Conservation (phyloP, 2,797 vertebrate genomes). For the Micromesistius poutassou region DNA sequence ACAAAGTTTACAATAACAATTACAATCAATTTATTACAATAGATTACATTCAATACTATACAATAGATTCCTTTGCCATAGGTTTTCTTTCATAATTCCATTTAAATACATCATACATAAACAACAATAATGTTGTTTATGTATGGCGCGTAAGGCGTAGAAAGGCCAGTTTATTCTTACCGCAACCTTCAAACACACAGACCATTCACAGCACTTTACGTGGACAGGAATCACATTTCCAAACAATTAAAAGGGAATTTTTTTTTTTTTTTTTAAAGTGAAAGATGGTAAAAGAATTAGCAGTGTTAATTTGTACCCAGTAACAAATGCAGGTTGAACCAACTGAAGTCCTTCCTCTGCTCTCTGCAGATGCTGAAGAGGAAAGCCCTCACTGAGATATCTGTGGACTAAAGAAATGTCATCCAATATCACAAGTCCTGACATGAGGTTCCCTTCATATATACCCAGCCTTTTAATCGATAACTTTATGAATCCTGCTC, state of each 20-base stretch:
- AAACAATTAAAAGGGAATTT: neutral
- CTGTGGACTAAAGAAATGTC: slow-evolving; percentile 36
- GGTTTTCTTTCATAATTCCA: neutral
- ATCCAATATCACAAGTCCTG: neutral
- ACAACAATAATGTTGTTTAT: neutral
- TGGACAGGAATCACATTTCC: neutral
- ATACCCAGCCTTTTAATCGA: neutral
- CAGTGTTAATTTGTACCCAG: neutral
- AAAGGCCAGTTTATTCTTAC: neutral
- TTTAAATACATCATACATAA: neutral
- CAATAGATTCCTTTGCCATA: neutral
- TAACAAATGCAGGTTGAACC: neutral
- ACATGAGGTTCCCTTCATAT: neutral
- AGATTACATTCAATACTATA: neutral
- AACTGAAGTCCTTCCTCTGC: neutral
- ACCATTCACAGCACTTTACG: neutral
- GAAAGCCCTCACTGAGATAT: slow-evolving; percentile 37
- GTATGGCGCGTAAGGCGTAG: neutral
- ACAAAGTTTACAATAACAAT: neutral
- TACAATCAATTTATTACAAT: neutral
- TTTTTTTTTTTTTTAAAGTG: no score
- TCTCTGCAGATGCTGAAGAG: slow-evolving; percentile 53
- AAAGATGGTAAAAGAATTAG: neutral
- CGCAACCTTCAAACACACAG: neutral
- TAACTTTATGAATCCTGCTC: neutral